Conservation (phyloP, 1,140 invertebrate genomes). For the Monomorium pharaonis region DNA sequence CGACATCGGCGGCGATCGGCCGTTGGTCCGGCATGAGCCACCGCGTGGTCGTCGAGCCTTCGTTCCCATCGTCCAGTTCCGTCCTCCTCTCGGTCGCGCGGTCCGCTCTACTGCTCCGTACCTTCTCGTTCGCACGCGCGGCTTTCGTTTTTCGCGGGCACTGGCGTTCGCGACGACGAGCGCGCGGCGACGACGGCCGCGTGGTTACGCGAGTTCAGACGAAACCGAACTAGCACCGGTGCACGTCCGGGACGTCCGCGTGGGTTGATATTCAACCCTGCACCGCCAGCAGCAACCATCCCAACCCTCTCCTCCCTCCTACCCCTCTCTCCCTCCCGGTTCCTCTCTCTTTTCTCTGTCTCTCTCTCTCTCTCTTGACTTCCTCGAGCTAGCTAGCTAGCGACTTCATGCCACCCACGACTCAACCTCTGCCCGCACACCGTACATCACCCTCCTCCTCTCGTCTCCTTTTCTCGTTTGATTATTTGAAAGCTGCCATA, state of each 20-base stretch:
- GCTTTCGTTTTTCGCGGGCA: constrained; percentile 17
- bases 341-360: constrained; percentile 33
- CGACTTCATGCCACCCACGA: constrained; percentile 30
- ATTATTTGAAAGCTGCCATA: neutral
- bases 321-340: constrained; percentile 25
- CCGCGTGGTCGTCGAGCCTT: neutral
- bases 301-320: constrained; percentile 11
- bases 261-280: constrained; percentile 76
- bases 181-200: constrained; percentile 17
- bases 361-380: constrained; percentile 5
- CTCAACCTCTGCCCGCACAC: constrained; percentile 29
- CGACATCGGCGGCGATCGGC: neutral
- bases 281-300: constrained; percentile 61
- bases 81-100: neutral
- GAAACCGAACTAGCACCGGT: constrained; percentile 73
- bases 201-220: constrained; percentile 69
- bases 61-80: neutral
- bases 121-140: neutral
- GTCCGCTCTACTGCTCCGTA: too few species aligned
- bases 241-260: constrained; percentile 72
- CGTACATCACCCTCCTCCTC: neutral
- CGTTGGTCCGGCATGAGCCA: neutral
- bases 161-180: neutral
- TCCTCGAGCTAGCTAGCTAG: constrained; percentile 19
- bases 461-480: neutral